Evolutionary conservation across 2,113 vertebrate genomes (phyloP).

Genomic region (Silurus glanis): DNA sequence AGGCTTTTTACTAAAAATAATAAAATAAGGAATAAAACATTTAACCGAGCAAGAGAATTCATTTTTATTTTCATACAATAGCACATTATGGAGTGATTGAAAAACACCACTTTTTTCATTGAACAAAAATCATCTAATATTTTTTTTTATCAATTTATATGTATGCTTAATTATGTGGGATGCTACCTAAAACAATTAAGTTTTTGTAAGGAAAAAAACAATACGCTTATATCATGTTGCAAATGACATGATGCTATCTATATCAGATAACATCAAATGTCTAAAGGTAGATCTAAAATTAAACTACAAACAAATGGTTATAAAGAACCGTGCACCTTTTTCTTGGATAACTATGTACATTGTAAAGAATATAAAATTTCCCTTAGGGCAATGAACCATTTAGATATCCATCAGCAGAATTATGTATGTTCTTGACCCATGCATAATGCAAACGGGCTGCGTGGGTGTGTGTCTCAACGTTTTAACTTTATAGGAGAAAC

Average conservation of each 20-base stretch:
- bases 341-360: not conserved
- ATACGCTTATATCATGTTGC: not conserved
- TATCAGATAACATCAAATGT: not conserved
- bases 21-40: not conserved
- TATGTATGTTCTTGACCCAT: slow-evolving; percentile 36
- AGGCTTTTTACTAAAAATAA: not conserved
- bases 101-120: no score
- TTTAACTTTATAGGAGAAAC: slow-evolving; percentile 44
- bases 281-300: not conserved
- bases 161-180: not conserved
- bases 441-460: slow-evolving; percentile 16
- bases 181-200: not conserved
- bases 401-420: not conserved
- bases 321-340: not conserved
- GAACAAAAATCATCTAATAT: not conserved
- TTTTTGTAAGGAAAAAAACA: not conserved
- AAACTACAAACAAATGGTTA: not conserved
- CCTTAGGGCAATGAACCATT: not conserved
- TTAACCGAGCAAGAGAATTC: no score
- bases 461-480: not conserved
- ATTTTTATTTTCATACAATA: not conserved
- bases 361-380: not conserved
- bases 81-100: not conserved
- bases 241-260: not conserved
- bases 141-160: not conserved